These are phyloP conservation scores for Oreochromis spilurus DNA, from an alignment of 2,113 vertebrate species.

Conservation along the genomic window DNA sequence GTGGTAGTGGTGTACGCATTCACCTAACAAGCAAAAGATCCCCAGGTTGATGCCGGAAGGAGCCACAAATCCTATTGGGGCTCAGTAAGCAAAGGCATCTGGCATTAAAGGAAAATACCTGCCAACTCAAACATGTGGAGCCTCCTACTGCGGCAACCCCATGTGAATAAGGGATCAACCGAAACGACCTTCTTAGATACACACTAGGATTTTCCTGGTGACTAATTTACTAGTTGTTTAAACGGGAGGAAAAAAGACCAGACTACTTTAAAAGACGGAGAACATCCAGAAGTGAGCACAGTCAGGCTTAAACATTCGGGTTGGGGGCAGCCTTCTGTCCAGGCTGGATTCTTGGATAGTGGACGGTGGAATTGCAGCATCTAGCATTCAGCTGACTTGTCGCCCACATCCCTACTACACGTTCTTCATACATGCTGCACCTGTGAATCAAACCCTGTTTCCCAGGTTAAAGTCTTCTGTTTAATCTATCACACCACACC, in stretches of 20 bases:
- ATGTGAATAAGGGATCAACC: not conserved
- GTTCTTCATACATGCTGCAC: not conserved
- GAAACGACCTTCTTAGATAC: not conserved
- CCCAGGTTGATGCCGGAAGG: not conserved
- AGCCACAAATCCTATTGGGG: not conserved
- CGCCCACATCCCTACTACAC: not conserved
- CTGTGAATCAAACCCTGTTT: not conserved
- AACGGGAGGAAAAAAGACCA: not conserved
- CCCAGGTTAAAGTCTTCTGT: not conserved
- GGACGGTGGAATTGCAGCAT: not conserved
- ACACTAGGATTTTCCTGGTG: not conserved
- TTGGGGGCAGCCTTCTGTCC: not conserved
- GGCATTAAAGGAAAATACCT: not conserved
- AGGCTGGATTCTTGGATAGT: not conserved
- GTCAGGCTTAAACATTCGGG: not conserved
- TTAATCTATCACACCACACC: not conserved
- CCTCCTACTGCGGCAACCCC: not conserved
- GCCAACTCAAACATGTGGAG: not conserved
- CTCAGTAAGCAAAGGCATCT: not conserved
- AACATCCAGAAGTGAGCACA: not conserved
- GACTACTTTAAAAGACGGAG: accelerated
- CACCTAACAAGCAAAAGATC: not conserved
- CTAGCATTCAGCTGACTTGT: not conserved
- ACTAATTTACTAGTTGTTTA: not conserved
- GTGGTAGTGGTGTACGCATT: accelerated